These are phyloP conservation scores for Drosophila melanosoma DNA, from an alignment of 2,888 invertebrate species.

Conservation along the genomic window DNA sequence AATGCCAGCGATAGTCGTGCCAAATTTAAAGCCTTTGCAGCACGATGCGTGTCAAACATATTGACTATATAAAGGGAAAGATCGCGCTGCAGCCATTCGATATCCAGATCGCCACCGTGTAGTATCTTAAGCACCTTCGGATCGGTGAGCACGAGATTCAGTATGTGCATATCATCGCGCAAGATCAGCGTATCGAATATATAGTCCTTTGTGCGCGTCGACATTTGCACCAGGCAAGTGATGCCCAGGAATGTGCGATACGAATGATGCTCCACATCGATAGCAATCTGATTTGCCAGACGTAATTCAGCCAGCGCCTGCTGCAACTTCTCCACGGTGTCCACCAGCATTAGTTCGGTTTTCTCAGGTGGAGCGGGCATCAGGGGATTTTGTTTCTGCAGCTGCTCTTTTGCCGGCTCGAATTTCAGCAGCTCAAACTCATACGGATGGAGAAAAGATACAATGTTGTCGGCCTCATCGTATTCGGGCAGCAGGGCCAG, in stretches of 20 bases:
- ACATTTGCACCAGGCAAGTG: constrained; percentile 98
- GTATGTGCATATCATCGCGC: constrained; percentile 91
- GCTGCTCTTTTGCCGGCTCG: constrained; percentile 86
- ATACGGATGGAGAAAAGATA: constrained; percentile 95
- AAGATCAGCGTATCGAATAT: constrained; percentile 94
- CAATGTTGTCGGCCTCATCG: constrained; percentile 87
- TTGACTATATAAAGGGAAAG: constrained; percentile 97
- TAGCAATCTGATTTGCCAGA: constrained; percentile 90
- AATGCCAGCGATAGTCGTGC: constrained; percentile 91
- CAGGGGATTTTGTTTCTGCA: constrained; percentile 85
- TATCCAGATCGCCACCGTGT: constrained; percentile 95
- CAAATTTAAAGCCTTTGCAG: constrained; percentile 90
- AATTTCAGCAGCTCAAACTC: constrained; percentile 92
- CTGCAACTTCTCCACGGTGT: constrained; percentile 88
- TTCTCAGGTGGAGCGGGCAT: constrained; percentile 86
- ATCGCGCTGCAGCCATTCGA: constrained; percentile 98
- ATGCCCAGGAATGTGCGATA: constrained; percentile 97
- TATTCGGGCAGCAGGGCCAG: constrained; percentile 90
- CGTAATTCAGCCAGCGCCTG: constrained; percentile 89
- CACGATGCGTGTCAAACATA: constrained; percentile 98
- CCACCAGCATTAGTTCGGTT: constrained; percentile 89
- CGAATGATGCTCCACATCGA: constrained; percentile 97
- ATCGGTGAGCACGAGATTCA: constrained; percentile 96
- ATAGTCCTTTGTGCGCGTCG: constrained; percentile 92
- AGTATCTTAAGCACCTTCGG: constrained; percentile 96